phyloP scores from a whole-genome alignment of 2,888 invertebrate genomes.

The Operophtera brumata region DNA sequence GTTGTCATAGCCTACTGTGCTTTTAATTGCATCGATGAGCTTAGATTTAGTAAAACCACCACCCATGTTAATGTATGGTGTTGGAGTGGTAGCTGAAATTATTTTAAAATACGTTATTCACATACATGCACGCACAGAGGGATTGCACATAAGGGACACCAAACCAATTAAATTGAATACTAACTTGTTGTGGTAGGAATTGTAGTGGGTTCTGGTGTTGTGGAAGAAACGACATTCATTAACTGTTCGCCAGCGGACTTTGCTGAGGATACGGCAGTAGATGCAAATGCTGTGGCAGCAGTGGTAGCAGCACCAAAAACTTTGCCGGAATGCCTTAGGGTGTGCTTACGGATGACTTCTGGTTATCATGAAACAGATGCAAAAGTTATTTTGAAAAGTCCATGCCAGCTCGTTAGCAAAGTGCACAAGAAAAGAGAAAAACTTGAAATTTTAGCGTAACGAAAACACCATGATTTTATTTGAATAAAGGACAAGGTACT shows the following conservation, averaged over 20 bases:
- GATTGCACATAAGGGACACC: conserved; percentile 34
- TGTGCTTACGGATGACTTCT: conserved; percentile 85
- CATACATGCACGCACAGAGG: conserved; percentile 58
- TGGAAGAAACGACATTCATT: conserved; percentile 61
- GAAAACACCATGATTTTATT: background rate
- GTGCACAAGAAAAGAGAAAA: conserved; percentile 17
- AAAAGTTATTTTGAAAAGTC: conserved; percentile 17
- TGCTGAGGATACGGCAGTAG: conserved; percentile 67
- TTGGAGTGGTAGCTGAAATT: conserved; percentile 75
- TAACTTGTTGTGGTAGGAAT: conserved; percentile 76
- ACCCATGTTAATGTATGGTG: conserved; percentile 71
- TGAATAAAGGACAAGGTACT: background rate
- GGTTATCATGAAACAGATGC: conserved; percentile 37
- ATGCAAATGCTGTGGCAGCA: conserved; percentile 74
- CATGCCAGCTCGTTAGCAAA: conserved; percentile 12
- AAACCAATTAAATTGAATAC: conserved; percentile 42
- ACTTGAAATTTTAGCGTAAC: conserved; percentile 3
- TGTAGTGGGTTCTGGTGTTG: conserved; percentile 68
- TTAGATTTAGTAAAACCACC: conserved; percentile 76
- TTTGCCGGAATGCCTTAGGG: conserved; percentile 87
- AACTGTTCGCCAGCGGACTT: conserved; percentile 67
- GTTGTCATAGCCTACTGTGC: conserved; percentile 72
- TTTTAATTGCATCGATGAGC: conserved; percentile 74
- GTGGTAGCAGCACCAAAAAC: conserved; percentile 82
- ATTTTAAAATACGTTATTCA: conserved; percentile 60